phyloP scores from a whole-genome alignment of 2,113 vertebrate species.

The Chaenocephalus aceratus region DNA sequence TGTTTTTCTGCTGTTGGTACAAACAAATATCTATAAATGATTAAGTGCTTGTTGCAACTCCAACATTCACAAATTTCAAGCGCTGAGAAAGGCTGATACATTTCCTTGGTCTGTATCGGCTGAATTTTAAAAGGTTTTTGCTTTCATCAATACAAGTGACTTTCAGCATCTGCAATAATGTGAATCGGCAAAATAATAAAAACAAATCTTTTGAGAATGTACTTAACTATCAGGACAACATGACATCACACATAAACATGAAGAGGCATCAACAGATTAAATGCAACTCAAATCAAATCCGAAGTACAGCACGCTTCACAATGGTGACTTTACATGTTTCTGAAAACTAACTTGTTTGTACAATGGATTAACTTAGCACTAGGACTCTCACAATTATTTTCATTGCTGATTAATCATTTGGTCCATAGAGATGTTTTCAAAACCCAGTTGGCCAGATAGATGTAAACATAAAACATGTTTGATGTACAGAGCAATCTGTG shows the following conservation, averaged over 20 bases:
- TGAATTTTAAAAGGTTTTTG: background rate
- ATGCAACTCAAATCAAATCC: too few relatives aligned
- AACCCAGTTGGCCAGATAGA: background rate
- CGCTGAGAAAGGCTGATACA: background rate
- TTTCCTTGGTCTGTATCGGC: background rate
- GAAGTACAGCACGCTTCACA: too few relatives aligned
- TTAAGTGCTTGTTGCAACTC: background rate
- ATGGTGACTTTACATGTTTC: too few relatives aligned
- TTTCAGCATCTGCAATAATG: slow-evolving; percentile 1
- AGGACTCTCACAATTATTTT: too few relatives aligned
- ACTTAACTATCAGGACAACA: background rate
- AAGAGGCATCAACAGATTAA: background rate
- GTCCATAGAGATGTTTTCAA: background rate
- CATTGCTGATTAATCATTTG: background rate
- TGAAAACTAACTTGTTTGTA: too few relatives aligned
- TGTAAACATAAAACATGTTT: background rate
- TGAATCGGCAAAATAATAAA: background rate
- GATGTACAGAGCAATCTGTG: background rate
- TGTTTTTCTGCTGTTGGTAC: background rate
- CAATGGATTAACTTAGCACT: background rate
- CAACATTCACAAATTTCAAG: background rate
- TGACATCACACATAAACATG: background rate
- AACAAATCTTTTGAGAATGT: slow-evolving; percentile 7
- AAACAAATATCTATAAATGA: background rate
- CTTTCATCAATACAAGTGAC: background rate